Evolutionary conservation across 92 coral and sea anemone genomes (phyloP).

Genomic region (Muricea muricata): DNA sequence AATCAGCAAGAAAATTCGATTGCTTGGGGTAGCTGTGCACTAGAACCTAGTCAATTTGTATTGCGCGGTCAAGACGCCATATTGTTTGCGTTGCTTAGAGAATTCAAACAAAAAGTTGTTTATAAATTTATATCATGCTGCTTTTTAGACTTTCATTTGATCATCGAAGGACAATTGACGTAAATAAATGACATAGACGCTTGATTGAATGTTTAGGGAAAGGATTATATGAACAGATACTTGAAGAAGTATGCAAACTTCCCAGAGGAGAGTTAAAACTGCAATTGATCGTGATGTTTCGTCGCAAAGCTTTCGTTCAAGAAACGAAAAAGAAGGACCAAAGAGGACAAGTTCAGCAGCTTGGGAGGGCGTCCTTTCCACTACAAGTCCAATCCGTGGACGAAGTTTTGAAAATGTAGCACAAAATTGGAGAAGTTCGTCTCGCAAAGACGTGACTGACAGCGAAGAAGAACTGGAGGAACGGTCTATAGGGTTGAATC

Average conservation of each 20-base stretch:
- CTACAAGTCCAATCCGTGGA: conserved; percentile 22
- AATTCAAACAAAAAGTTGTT: conserved; percentile 37
- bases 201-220: background rate
- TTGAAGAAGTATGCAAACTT: background rate
- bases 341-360: conserved; percentile 2
- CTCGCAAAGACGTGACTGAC: background rate
- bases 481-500: background rate
- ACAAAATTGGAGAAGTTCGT: conserved; percentile 4
- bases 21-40: background rate
- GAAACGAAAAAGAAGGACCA: conserved; percentile 3
- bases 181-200: background rate
- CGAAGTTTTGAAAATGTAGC: conserved; percentile 19
- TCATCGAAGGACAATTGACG: background rate
- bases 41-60: background rate
- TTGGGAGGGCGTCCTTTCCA: conserved; percentile 31
- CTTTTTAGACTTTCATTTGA: background rate
- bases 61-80: conserved; percentile 4
- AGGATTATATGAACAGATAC: background rate
- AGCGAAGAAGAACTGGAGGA: conserved; percentile 1
- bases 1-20: background rate
- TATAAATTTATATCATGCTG: background rate
- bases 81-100: conserved; percentile 48
- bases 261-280: background rate
- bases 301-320: conserved; percentile 3
- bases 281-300: background rate